Conservation (phyloP, 2,888 invertebrate species). For the Coronaproctus castanopsis region DNA sequence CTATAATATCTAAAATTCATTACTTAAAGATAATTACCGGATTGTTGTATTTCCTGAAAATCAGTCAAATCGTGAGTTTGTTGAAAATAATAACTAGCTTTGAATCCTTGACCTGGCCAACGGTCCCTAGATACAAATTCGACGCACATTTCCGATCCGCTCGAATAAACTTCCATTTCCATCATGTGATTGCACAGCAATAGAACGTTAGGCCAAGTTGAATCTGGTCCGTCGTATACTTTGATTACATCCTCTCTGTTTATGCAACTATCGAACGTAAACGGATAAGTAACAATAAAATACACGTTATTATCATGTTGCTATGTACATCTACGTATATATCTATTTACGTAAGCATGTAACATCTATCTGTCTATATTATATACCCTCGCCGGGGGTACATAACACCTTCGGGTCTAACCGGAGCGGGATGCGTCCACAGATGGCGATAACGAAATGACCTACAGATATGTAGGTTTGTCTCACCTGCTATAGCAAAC, state of each 20-base stretch:
- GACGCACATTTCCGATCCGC: constrained; percentile 57
- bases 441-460: neutral
- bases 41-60: constrained; percentile 14
- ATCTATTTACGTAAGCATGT: no score
- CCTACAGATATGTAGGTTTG: no score
- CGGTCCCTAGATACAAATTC: constrained; percentile 71
- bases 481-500: no score
- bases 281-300: constrained; percentile 8
- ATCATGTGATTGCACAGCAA: constrained; percentile 62
- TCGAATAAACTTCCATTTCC: constrained; percentile 59
- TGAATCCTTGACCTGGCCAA: constrained; percentile 56
- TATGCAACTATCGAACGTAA: constrained; percentile 53
- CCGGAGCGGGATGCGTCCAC: neutral
- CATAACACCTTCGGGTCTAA: no score
- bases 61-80: constrained; percentile 33
- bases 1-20: neutral
- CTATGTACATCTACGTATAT: no score
- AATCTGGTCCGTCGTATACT: constrained; percentile 60
- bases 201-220: constrained; percentile 51
- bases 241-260: constrained; percentile 65
- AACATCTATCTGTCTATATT: no score
- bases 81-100: constrained; percentile 52
- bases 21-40: no score
- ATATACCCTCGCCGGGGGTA: no score
- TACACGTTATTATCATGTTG: neutral